phyloP scores from a whole-genome alignment of 2,113 vertebrate species.

The Limanda limanda region DNA sequence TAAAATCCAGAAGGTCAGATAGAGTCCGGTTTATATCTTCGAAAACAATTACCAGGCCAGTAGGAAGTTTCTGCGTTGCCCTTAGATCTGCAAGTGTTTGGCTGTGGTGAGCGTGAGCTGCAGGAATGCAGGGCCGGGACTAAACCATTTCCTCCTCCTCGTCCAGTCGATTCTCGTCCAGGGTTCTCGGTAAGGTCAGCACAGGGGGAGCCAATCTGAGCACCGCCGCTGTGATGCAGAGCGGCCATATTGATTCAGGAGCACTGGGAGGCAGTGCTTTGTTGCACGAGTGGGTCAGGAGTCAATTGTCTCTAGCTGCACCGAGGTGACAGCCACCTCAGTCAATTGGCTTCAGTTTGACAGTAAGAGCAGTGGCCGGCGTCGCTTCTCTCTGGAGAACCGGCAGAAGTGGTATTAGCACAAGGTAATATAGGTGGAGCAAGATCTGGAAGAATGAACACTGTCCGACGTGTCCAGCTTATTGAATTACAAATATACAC shows the following conservation, averaged over 20 bases:
- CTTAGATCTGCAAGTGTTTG: constrained; percentile 26
- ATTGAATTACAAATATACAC: neutral
- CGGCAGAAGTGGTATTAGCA: constrained; percentile 5
- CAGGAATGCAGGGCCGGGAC: constrained; percentile 26
- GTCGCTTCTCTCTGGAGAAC: constrained; percentile 32
- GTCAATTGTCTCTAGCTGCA: constrained; percentile 72
- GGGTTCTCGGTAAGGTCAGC: constrained; percentile 69
- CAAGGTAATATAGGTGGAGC: neutral
- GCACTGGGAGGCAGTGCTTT: constrained; percentile 64
- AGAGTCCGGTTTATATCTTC: constrained; percentile 12
- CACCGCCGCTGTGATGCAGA: constrained; percentile 44
- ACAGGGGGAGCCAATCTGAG: constrained; percentile 63
- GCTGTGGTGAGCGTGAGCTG: constrained; percentile 21
- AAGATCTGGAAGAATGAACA: neutral
- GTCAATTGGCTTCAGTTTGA: constrained; percentile 73
- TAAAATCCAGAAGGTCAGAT: constrained; percentile 22
- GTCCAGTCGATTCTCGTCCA: constrained; percentile 46
- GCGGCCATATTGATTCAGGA: constrained; percentile 73
- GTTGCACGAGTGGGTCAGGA: constrained; percentile 62
- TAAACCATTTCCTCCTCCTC: constrained; percentile 47
- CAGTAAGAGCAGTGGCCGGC: constrained; percentile 30
- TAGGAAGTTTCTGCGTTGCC: constrained; percentile 24
- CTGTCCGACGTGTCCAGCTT: neutral
- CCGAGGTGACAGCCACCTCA: constrained; percentile 55
- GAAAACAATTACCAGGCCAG: constrained; percentile 27